phyloP scores from a whole-genome alignment of 2,888 invertebrate genomes.

The Electrophaes corylata region DNA sequence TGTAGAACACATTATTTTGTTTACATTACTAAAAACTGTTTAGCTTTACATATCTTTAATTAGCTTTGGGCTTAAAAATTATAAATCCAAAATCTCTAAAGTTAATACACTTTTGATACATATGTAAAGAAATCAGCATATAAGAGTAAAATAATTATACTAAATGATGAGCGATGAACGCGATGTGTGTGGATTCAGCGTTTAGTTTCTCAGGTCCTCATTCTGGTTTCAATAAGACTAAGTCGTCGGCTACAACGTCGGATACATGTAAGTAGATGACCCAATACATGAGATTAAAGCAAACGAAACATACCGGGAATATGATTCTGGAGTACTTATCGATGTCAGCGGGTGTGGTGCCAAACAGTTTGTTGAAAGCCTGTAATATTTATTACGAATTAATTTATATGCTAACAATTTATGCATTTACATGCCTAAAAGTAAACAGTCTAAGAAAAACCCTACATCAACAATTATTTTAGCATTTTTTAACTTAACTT shows the following conservation, averaged over 20 bases:
- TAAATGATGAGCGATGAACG: neutral
- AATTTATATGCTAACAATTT: neutral
- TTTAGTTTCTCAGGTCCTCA: conserved; percentile 51
- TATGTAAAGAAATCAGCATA: neutral
- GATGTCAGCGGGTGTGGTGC: conserved; percentile 98
- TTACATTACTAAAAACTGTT: neutral
- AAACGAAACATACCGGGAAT: conserved; percentile 99
- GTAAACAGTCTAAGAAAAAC: no score
- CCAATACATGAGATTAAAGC: conserved; percentile 99
- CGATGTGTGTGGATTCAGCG: neutral
- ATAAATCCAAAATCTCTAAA: conserved; percentile 27
- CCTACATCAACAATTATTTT: no score
- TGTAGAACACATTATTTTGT: no score
- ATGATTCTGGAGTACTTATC: conserved; percentile 99
- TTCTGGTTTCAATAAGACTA: conserved; percentile 89
- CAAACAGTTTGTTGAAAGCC: conserved; percentile 95
- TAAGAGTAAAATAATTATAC: neutral
- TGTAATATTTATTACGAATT: conserved; percentile 51
- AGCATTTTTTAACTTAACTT: no score
- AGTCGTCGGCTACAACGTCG: conserved; percentile 96
- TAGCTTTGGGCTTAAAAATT: conserved; percentile 1
- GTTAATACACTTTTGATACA: conserved; percentile 1
- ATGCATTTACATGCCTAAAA: neutral
- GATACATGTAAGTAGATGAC: conserved; percentile 98
- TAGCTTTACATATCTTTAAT: neutral